phyloP scores from a whole-genome alignment of 2,797 vertebrate species.

The Peromyscus nudipes region DNA sequence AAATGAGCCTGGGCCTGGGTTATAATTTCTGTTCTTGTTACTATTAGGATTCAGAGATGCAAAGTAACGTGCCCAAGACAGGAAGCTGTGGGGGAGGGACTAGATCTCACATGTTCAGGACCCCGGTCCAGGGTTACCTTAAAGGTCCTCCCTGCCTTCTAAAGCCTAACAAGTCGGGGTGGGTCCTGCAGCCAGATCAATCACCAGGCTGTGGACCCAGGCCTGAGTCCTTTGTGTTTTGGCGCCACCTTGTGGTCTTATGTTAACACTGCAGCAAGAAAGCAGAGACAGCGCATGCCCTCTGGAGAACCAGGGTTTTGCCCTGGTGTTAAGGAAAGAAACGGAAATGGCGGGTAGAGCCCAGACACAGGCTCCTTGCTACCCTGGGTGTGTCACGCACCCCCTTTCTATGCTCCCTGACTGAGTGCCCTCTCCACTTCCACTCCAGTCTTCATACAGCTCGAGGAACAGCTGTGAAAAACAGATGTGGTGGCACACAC shows the following conservation, averaged over 20 bases:
- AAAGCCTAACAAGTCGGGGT: neutral
- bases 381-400: neutral
- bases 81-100: neutral
- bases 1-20: neutral
- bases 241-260: slow-evolving; percentile 62
- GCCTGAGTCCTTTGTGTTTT: neutral
- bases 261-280: slow-evolving; percentile 34
- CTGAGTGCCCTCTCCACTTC: neutral
- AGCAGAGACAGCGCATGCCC: neutral
- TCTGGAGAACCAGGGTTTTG: neutral
- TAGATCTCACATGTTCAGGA: neutral
- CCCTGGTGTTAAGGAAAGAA: neutral
- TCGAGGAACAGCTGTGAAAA: neutral
- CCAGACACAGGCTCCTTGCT: neutral
- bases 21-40: neutral
- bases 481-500: neutral
- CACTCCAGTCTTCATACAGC: neutral
- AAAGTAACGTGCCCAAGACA: neutral
- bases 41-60: neutral
- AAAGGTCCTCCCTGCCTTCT: neutral
- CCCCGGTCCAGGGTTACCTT: neutral
- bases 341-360: neutral
- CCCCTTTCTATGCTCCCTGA: neutral
- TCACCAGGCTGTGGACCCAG: neutral
- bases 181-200: neutral